Evolutionary conservation across 2,888 invertebrate genomes (phyloP), one percentile per base, ranked within the genome.

Genomic region (Plemyria rubiginata): DNA sequence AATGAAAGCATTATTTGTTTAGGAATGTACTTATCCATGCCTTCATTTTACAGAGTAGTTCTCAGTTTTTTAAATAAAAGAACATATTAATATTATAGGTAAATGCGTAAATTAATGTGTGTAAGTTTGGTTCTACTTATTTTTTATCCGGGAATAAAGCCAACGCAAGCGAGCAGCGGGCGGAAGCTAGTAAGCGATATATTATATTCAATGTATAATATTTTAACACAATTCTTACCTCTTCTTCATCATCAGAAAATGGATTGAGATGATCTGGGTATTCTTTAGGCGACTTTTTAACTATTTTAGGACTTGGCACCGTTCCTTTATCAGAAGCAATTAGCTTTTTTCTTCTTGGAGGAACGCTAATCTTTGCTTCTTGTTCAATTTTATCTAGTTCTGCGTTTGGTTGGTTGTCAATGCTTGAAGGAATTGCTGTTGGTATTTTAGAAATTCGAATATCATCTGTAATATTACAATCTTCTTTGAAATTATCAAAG

Each of bases 231-330:
- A 8, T 38, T 70, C 70, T 65, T 77, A 86, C 85, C 79, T 84
- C 86, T 72, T 87, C 90, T 49, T 89, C 90, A 46, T 94, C 94
- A 29, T 96, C 96, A 71, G 95, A 96, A 87, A 98, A 98, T 5
- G 98, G 98, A 93, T 98, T 98, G 68, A 97, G 91, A 78, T 96
- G 94, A 68, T 95, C 95, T 0, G 98, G 98, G 89, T 98, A 97
- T 68, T 82, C 71, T 66, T 81, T 81, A 60, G 67, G 60, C 29
- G 70, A 62, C 22, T 74, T 77, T 5, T 65, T 60, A 48, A 68
- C 58, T 59, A 66, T 62, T 67, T 77, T 77, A 62, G 70, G 29
- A 66, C 55, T 45, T 1, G 46, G 4, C 36, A 15, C 9, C 60
- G 41, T 51, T 71, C 75, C 76, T 70, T 82, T 85, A 60, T 79